A percentile compares a stretch with the other conserved stretches of the same genome.
Conservation (phyloP, 2,113 vertebrate genomes). For the Calyptomena viridis region DNA sequence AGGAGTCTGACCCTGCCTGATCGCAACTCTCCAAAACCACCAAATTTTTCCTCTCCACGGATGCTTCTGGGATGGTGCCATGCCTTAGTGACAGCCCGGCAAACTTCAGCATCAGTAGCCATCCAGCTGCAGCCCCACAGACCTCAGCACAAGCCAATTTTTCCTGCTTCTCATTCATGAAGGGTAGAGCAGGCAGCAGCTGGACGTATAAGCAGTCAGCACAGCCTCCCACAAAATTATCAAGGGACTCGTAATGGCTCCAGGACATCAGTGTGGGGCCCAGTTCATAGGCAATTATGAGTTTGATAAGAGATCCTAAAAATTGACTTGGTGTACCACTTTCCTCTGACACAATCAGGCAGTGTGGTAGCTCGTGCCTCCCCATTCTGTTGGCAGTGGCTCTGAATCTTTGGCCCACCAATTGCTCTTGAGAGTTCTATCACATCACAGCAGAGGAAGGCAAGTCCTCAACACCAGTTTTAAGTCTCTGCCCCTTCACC, state of each 20-base stretch:
- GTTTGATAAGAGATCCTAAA: background rate
- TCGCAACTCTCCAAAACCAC: background rate
- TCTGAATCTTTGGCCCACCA: background rate
- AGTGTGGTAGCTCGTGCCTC: fast-evolving
- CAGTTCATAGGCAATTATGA: background rate
- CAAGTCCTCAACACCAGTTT: background rate
- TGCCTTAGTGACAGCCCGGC: fast-evolving
- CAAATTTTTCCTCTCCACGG: background rate
- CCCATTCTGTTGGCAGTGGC: background rate
- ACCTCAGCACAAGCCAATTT: background rate
- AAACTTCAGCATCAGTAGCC: fast-evolving
- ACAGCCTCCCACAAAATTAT: background rate
- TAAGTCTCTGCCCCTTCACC: background rate
- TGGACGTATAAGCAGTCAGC: background rate
- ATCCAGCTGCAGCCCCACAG: background rate
- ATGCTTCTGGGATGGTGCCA: background rate
- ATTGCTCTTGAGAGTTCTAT: background rate
- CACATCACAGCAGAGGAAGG: background rate
- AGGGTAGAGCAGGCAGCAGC: background rate
- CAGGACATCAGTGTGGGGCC: background rate
- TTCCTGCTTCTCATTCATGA: background rate
- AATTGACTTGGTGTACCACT: fast-evolving
- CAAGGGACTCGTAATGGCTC: background rate
- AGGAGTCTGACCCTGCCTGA: background rate
- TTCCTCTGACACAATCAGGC: background rate